Conservation (phyloP, 2,888 invertebrate genomes). For the Machimus atricapillus region DNA sequence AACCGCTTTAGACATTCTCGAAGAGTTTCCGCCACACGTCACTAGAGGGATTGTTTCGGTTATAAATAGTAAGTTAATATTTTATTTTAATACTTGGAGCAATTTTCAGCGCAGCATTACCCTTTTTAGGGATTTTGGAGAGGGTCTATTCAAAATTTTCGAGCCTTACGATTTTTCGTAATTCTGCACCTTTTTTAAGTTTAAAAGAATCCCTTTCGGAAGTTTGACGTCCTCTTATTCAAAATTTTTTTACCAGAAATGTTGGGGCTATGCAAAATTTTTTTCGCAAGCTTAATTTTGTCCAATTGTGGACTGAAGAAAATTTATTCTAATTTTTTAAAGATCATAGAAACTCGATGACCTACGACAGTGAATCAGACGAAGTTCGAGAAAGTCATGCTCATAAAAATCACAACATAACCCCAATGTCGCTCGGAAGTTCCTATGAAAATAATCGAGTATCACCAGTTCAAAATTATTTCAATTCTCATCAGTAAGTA, state of each 20-base stretch:
- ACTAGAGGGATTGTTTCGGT: slow-evolving; percentile 86
- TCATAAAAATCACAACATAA: slow-evolving; percentile 31
- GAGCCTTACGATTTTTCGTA: too few species aligned
- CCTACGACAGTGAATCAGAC: slow-evolving; percentile 67
- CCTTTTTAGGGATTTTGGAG: too few species aligned
- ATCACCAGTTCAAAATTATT: slow-evolving; percentile 46
- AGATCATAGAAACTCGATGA: slow-evolving; percentile 56
- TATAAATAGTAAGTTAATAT: slow-evolving; percentile 74
- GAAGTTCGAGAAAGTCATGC: slow-evolving; percentile 62
- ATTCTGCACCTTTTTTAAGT: too few species aligned
- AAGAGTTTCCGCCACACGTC: slow-evolving; percentile 87
- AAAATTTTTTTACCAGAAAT: too few species aligned
- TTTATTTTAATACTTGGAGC: background rate
- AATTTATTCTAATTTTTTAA: background rate
- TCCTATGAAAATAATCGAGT: slow-evolving; percentile 48
- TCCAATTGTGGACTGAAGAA: too few species aligned
- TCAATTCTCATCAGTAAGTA: slow-evolving; percentile 48
- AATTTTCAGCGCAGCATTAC: too few species aligned
- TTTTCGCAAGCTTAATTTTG: too few species aligned
- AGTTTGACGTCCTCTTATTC: too few species aligned
- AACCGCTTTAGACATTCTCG: slow-evolving; percentile 86
- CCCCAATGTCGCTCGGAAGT: slow-evolving; percentile 46
- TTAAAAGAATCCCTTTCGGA: too few species aligned
- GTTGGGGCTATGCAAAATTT: too few species aligned
- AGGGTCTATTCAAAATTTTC: too few species aligned